Percentiles rank a stretch among this genome's conserved stretches.
Conservation (phyloP, 2,888 invertebrate species). For the Theretra japonica region DNA sequence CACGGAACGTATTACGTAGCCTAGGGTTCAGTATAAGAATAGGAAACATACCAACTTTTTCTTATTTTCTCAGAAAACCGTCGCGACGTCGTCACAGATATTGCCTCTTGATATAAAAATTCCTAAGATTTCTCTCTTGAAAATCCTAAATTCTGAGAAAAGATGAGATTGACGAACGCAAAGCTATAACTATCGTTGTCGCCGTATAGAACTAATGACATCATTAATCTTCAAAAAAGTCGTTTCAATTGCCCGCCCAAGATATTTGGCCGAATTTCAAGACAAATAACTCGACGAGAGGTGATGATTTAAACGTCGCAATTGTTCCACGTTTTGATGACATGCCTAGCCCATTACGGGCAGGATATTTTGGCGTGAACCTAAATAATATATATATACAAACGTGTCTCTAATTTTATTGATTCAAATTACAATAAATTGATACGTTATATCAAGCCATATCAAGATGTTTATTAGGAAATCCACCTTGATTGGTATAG, state of each 20-base stretch:
- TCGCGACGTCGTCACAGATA: slow-evolving; percentile 31
- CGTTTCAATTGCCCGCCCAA: slow-evolving; percentile 43
- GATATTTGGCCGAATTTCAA: slow-evolving; percentile 48
- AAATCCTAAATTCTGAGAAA: slow-evolving; percentile 34
- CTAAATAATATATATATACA: slow-evolving; percentile 2
- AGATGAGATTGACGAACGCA: slow-evolving; percentile 28
- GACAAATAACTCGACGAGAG: slow-evolving; percentile 26
- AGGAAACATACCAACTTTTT: background rate
- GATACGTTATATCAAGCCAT: background rate
- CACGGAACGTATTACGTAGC: too few species aligned
- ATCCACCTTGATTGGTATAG: background rate
- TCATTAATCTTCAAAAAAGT: slow-evolving; percentile 47
- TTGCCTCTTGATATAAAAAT: slow-evolving; percentile 9
- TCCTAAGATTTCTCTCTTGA: slow-evolving; percentile 7
- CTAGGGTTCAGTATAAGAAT: background rate
- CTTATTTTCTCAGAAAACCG: slow-evolving; percentile 33
- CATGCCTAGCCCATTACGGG: background rate
- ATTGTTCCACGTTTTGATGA: background rate
- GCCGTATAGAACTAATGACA: slow-evolving; percentile 42
- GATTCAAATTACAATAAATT: background rate
- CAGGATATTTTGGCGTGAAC: background rate
- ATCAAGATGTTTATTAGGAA: background rate
- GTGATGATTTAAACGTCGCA: slow-evolving; percentile 15
- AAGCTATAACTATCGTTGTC: slow-evolving; percentile 14
- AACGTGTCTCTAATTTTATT: background rate